phyloP scores from a whole-genome alignment of 2,113 vertebrate genomes.

The Cacatua alba region DNA sequence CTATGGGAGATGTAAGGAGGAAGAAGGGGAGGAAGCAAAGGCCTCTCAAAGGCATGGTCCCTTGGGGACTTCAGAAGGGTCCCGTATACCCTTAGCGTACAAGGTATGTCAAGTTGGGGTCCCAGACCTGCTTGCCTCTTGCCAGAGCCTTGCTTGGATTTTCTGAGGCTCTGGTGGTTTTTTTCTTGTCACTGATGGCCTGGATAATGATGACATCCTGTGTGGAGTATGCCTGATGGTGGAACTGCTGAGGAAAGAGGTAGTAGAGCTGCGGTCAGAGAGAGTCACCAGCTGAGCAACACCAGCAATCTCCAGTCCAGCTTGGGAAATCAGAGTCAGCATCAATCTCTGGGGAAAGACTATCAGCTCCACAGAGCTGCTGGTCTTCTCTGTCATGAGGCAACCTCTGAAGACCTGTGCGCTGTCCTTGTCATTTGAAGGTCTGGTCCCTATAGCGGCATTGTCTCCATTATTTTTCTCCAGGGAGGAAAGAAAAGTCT shows the following conservation, averaged over 20 bases:
- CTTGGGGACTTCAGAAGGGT: neutral
- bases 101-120: neutral
- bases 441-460: neutral
- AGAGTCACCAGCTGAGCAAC: neutral
- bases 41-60: neutral
- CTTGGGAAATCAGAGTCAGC: neutral
- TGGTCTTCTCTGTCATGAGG: neutral
- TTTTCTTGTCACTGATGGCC: neutral
- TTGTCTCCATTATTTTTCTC: neutral
- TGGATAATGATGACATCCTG: neutral
- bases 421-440: neutral
- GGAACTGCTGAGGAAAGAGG: neutral
- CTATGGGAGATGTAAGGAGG: accelerated
- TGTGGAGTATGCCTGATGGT: neutral
- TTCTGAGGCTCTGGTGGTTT: neutral
- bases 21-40: neutral
- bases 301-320: neutral
- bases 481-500: neutral
- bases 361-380: neutral
- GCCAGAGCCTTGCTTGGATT: neutral
- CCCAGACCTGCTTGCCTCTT: neutral
- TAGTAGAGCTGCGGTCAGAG: neutral
- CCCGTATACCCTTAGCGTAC: accelerated
- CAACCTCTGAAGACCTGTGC: neutral
- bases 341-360: neutral